phyloP scores from a whole-genome alignment of 2,113 vertebrate genomes.

The Eolophus roseicapilla region DNA sequence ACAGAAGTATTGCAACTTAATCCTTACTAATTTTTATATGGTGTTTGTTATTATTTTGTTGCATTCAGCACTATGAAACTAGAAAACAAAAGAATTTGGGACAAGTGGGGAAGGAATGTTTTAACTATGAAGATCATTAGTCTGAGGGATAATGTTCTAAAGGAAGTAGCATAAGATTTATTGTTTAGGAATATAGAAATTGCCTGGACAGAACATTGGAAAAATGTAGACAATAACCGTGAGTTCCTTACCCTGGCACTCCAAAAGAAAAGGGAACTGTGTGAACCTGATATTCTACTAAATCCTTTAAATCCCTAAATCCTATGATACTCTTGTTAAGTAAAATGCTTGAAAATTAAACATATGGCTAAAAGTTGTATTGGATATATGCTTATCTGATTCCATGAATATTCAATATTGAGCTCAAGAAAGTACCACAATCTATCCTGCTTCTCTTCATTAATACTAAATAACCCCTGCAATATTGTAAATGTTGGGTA shows the following conservation, averaged over 20 bases:
- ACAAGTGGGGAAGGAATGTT: not conserved
- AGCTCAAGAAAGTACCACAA: not conserved
- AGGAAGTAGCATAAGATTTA: not conserved
- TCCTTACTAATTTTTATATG: not conserved
- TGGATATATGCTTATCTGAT: not conserved
- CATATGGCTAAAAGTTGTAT: not conserved
- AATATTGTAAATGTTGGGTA: accelerated
- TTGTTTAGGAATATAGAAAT: not conserved
- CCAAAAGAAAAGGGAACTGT: not conserved
- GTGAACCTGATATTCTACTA: not conserved
- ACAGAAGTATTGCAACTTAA: not conserved
- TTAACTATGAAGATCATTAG: not conserved
- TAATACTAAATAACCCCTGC: not conserved
- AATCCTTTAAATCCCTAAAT: not conserved
- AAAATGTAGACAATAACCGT: not conserved
- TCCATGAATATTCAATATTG: not conserved
- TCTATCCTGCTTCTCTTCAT: not conserved
- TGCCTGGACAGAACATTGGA: accelerated
- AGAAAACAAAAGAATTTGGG: not conserved
- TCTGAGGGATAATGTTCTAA: not conserved
- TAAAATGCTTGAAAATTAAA: not conserved
- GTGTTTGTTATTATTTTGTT: not conserved
- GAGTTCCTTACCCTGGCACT: not conserved
- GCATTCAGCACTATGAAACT: not conserved
- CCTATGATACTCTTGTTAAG: not conserved